Conservation (phyloP, 2,797 vertebrate species). For the Champsocephalus gunnari region DNA sequence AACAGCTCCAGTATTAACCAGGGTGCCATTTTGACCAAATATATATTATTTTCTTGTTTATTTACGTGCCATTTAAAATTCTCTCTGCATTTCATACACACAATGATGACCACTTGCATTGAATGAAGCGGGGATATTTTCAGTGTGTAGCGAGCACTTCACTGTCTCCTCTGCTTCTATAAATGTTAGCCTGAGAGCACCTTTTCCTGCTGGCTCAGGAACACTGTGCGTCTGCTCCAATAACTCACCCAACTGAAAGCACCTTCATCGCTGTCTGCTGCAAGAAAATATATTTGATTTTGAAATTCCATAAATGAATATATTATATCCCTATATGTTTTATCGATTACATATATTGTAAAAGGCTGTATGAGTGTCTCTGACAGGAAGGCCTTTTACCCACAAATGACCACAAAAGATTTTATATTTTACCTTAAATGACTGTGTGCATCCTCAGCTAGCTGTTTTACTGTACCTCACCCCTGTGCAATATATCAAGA, state of each 20-base stretch:
- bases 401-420: constrained; percentile 25
- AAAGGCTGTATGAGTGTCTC: constrained; percentile 69
- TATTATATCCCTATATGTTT: constrained; percentile 54
- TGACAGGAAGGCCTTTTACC: constrained; percentile 59
- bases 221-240: constrained; percentile 39
- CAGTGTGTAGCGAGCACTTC: constrained; percentile 42
- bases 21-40: constrained; percentile 71
- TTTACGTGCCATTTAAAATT: constrained; percentile 57
- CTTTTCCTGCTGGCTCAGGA: constrained; percentile 85
- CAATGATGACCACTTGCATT: constrained; percentile 45
- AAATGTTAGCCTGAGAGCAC: constrained; percentile 31
- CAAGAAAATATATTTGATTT: constrained; percentile 11
- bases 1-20: constrained; percentile 36
- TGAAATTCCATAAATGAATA: constrained; percentile 36
- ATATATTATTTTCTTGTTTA: constrained; percentile 27
- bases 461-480: constrained; percentile 66
- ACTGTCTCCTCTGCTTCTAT: constrained; percentile 45
- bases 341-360: constrained; percentile 28
- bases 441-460: constrained; percentile 29
- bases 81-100: constrained; percentile 41
- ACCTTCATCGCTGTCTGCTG: constrained; percentile 50
- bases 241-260: constrained; percentile 19
- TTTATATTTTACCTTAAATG: constrained; percentile 42
- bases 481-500: constrained; percentile 77
- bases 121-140: constrained; percentile 43